Conservation (phyloP, 2,113 vertebrate genomes). For the Aphyosemion australe region DNA sequence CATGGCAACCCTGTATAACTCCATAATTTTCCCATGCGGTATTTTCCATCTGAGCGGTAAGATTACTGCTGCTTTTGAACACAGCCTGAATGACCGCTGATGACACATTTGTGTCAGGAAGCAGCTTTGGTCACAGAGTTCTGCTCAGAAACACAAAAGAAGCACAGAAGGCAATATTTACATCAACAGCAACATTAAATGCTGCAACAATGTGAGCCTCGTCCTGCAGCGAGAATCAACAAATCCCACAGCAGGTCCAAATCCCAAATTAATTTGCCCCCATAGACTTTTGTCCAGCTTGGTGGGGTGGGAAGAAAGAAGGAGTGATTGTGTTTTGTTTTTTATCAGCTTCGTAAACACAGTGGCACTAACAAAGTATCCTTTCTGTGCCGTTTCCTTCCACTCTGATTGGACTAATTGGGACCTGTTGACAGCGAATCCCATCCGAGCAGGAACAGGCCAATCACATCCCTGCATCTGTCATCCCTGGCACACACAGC, state of each 20-base stretch:
- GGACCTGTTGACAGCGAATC: constrained; percentile 84
- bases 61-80: constrained; percentile 26
- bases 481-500: constrained; percentile 79
- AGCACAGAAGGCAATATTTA: constrained; percentile 72
- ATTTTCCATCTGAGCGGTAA: constrained; percentile 33
- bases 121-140: constrained; percentile 49
- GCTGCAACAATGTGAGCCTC: constrained; percentile 66
- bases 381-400: constrained; percentile 83
- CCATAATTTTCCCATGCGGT: constrained; percentile 11
- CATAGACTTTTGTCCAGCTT: constrained; percentile 51
- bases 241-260: constrained; percentile 53
- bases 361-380: constrained; percentile 80
- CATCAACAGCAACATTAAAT: constrained; percentile 78
- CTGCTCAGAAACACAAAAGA: constrained; percentile 73
- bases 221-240: constrained; percentile 57
- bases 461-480: constrained; percentile 81
- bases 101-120: constrained; percentile 81
- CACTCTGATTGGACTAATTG: constrained; percentile 86
- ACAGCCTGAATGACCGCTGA: constrained; percentile 59
- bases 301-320: constrained; percentile 67
- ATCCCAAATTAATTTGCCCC: constrained; percentile 67
- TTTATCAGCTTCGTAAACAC: constrained; percentile 81
- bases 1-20: constrained; percentile 10
- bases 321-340: constrained; percentile 80
- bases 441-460: constrained; percentile 82